Conservation (phyloP, 1,140 invertebrate species). For the Maniola jurtina region DNA sequence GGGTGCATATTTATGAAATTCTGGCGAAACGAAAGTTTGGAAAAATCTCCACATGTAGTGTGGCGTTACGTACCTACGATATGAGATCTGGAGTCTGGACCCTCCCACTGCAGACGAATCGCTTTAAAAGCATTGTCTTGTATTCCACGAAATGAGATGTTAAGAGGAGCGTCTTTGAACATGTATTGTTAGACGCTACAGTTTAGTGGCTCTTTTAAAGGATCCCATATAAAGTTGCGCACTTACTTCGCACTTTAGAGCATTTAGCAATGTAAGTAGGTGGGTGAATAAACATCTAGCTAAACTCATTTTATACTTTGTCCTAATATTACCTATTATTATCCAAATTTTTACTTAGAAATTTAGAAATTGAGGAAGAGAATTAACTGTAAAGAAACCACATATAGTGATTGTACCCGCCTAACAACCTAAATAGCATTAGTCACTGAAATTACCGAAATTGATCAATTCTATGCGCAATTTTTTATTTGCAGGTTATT, state of each 20-base stretch:
- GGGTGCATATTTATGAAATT: constrained; percentile 45
- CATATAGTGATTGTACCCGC: too few species aligned
- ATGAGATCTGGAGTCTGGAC: constrained; percentile 32
- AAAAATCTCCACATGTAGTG: constrained; percentile 34
- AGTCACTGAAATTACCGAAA: too few species aligned
- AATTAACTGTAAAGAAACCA: too few species aligned
- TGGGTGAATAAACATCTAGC: too few species aligned
- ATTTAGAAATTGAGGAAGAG: too few species aligned
- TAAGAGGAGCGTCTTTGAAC: constrained; percentile 50
- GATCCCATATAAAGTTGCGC: constrained; percentile 13
- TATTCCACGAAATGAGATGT: constrained; percentile 62
- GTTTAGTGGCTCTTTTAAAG: constrained; percentile 31
- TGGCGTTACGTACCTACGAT: constrained; percentile 40
- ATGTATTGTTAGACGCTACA: constrained; percentile 50
- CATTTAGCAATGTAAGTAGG: constrained; percentile 18
- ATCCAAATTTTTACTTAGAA: too few species aligned
- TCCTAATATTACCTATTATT: too few species aligned
- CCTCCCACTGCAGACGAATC: constrained; percentile 52
- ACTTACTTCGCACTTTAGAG: constrained; percentile 24
- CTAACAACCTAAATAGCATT: too few species aligned
- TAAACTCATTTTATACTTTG: neutral
- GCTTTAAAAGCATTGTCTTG: constrained; percentile 74
- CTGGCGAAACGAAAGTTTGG: constrained; percentile 32
- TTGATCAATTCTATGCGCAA: too few species aligned
- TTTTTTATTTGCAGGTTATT: too few species aligned